Base-by-base conservation (phyloP, 2,797 vertebrate species). In the Myripristis murdjan region DNA sequence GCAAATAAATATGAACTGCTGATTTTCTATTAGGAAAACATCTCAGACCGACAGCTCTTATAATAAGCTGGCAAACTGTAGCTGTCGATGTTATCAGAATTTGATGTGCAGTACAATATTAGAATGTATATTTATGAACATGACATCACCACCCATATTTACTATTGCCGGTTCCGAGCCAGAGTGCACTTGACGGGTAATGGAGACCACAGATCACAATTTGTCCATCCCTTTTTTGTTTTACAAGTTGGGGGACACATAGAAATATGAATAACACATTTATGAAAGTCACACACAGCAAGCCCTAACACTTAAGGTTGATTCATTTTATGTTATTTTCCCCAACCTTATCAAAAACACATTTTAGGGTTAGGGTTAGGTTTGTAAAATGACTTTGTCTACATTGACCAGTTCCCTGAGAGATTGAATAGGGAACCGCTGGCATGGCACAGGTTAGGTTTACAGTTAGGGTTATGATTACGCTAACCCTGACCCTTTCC, bases 1-100 rank as follows among this genome's bases (percentile, higher is more conserved):
- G 62, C 75, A 91, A 90, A 92, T 90, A 93, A 91, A 90, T 79
- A 71, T 75, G 70, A 84, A 84, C 74, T 75, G 48, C 24, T 63
- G 31, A 72, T 87, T 83, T 75, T 70, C 63, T 5, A 31, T 28
- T 56, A 53, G 47, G 35, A 74, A 82, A 83, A 87, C 74, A 84
- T 20, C 14, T 10, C 55, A 82, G 81, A 91, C 71, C 55, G 81
- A 74, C 81, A 75, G 69, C 53, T 81, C 73, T 81, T 43, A 77
- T 84, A 76, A 85, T 79, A 82, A 48, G 66, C 60, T 76, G 86
- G 89, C 79, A 81, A 64, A 64, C 23, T 43, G 20, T 71, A 56
- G 60, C 83, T 78, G 71, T 73, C 12, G 35, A 80, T 85, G 75
- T 73, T 80, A 87, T 90, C 78, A 86, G 63, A 48, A 70, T 75